A percentile compares a stretch with the other conserved stretches of the same genome.
Evolutionary conservation across 2,113 vertebrate genomes (phyloP).

Genomic region (Mungos mungo): DNA sequence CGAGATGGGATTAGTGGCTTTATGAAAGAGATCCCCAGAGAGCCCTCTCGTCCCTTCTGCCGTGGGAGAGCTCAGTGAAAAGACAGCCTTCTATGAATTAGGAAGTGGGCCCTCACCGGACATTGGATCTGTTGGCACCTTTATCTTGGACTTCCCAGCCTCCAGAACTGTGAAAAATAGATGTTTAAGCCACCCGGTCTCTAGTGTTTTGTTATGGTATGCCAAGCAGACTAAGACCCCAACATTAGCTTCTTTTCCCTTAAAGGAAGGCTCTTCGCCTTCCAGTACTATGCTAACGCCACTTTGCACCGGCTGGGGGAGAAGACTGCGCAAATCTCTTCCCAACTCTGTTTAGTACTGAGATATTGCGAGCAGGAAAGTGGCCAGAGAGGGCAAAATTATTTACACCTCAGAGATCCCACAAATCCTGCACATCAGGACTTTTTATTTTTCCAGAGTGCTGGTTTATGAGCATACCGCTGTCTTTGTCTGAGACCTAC

Average conservation of each 20-base stretch:
- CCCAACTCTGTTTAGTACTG: not conserved
- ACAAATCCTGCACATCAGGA: not conserved
- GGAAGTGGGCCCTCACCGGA: not conserved
- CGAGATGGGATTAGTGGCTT: not conserved
- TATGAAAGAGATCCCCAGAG: not conserved
- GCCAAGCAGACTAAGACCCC: not conserved
- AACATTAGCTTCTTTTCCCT: not conserved
- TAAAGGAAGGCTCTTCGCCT: not conserved
- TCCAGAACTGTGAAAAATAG: not conserved
- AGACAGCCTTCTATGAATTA: not conserved
- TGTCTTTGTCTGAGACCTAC: not conserved
- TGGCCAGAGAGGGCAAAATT: not conserved
- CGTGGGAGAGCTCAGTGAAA: not conserved
- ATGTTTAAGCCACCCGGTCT: not conserved
- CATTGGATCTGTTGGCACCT: not conserved
- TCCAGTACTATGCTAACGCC: not conserved
- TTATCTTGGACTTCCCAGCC: not conserved
- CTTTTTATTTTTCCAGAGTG: not conserved
- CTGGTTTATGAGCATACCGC: not conserved
- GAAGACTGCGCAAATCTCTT: not conserved
- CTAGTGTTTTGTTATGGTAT: not conserved
- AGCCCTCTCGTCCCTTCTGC: not conserved
- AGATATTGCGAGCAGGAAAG: not conserved
- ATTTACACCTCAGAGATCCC: not conserved
- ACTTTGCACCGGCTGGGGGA: accelerated